Base-by-base conservation (phyloP, 2,113 vertebrate species). In the Ahaetulla prasina region DNA sequence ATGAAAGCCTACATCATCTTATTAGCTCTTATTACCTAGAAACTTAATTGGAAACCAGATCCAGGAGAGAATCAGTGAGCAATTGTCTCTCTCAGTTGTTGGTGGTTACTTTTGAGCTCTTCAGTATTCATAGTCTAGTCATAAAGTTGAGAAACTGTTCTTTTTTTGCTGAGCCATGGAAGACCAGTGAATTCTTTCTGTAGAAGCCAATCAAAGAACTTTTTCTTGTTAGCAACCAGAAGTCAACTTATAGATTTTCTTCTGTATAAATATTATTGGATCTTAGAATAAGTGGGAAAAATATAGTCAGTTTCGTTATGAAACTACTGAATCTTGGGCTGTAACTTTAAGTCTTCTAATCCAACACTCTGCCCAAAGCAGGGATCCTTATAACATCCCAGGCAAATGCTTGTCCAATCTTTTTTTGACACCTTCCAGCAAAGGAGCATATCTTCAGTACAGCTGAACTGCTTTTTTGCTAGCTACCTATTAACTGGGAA, bases 11-110 rank as follows among this genome's bases (percentile, higher is more conserved):
- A 20, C 18, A 80, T 7, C 18, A 53, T 74, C 10, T 74, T 25
- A 60, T 89, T 63, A 89, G 52, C 23, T 85, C 52, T 52, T 7
- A 49, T 85, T 54, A 63, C 87, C 49, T 89, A 89, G 90, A 89
- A 92, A 52, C 3, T 25, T 85, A 63, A 89, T 91, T 93, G 93
- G 54, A 89, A 93, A 91, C 39, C 55, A n/a, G 53, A 85, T 25
- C 30, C 10, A 57, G 47, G 57, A 88, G 50, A 35, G n/a, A 16
- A 63, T 86, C 85, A 92, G 45, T 4, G 27, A 85, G 52, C 12
- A 10, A 43, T 85, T 20, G 7, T 14, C 68, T 89, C 87, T 57
- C 27, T 47, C 30, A 39, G 60, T 57, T 63, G 45, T 8, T 87
- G 57, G 14, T 20, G 25, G 4, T 50, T 30, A 27, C 18, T 43